These are phyloP conservation scores for Spicauda simplicius DNA, from an alignment of 2,888 invertebrate genomes.

Conservation along the genomic window DNA sequence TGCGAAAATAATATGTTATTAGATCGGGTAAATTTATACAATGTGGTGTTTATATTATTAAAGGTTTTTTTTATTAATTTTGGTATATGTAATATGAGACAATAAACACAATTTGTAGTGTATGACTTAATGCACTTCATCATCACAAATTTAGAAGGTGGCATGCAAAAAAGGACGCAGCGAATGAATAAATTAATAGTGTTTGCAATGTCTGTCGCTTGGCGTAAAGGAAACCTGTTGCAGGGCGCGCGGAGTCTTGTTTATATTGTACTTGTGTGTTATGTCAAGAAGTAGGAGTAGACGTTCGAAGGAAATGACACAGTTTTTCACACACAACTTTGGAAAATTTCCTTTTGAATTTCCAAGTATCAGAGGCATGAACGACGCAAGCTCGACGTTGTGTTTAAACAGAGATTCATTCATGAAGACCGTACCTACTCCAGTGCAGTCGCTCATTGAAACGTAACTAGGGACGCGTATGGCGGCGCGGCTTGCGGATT, in stretches of 20 bases:
- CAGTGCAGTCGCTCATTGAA: constrained; percentile 34
- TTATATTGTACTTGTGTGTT: neutral
- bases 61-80: too few relatives aligned
- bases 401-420: constrained; percentile 40
- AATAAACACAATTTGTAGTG: neutral
- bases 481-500: constrained; percentile 32
- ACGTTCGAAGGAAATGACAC: constrained; percentile 1
- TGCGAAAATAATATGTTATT: too few relatives aligned
- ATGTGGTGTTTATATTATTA: too few relatives aligned
- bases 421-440: constrained; percentile 35
- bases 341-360: neutral
- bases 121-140: neutral
- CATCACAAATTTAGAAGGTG: too few relatives aligned
- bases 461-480: constrained; percentile 36
- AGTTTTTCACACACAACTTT: too few relatives aligned
- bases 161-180: neutral
- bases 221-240: neutral
- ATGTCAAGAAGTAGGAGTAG: neutral
- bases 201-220: neutral
- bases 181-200: neutral
- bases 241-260: neutral
- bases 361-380: neutral
- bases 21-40: too few relatives aligned
- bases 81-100: too few relatives aligned
- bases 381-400: constrained; percentile 14